Evolutionary conservation across 2,113 vertebrate genomes (phyloP).

Genomic region (Mastomys natalensis): DNA sequence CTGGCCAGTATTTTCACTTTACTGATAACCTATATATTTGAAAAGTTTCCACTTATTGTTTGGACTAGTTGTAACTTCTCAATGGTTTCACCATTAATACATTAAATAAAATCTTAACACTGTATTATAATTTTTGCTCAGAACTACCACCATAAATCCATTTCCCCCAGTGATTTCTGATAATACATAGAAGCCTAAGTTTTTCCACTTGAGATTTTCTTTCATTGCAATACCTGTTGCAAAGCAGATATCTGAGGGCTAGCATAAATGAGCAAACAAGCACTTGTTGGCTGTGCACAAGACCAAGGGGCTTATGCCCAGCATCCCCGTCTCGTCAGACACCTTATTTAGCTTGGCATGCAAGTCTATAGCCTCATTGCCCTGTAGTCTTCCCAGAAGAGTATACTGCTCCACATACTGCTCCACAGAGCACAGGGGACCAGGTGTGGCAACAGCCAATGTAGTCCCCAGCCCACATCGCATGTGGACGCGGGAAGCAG

Average conservation of each 20-base stretch:
- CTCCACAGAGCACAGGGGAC: neutral
- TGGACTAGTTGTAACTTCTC: neutral
- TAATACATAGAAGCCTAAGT: neutral
- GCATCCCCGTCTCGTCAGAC: accelerated
- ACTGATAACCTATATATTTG: neutral
- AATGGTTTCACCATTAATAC: neutral
- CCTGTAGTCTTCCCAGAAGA: neutral
- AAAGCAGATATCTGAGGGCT: neutral
- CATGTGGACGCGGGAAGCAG: neutral
- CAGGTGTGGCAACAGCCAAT: neutral
- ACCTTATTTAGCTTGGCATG: neutral
- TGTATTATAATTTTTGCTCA: neutral
- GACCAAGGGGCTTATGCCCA: neutral
- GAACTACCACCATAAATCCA: neutral
- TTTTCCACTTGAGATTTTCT: neutral
- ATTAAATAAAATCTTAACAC: conserved; percentile 9
- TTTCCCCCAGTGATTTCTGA: neutral
- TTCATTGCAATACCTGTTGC: neutral
- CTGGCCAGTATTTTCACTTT: neutral
- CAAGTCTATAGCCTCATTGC: neutral
- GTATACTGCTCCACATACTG: neutral
- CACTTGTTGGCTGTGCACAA: neutral
- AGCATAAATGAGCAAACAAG: too few relatives aligned
- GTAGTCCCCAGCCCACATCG: neutral
- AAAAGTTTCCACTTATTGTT: neutral